Evolutionary conservation across 2,113 vertebrate species (phyloP).

Genomic region (Motacilla alba): DNA sequence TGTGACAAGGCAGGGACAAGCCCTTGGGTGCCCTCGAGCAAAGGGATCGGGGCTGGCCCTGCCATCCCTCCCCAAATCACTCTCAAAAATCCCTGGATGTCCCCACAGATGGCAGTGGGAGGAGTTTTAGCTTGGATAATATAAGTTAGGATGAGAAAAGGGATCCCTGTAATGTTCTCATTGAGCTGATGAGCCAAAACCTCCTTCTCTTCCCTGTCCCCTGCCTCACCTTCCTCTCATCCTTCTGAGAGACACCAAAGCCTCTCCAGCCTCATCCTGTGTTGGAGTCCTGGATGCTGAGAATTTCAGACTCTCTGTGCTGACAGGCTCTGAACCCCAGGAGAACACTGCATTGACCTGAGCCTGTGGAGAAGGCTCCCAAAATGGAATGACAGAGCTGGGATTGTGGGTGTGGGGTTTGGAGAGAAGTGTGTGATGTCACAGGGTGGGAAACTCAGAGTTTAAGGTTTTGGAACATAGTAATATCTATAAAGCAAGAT

Average conservation of each 20-base stretch:
- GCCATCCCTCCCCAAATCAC: rapidly evolving
- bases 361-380: neutral
- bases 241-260: neutral
- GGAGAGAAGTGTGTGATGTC: neutral
- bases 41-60: rapidly evolving
- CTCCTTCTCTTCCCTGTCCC: neutral
- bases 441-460: neutral
- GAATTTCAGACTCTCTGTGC: neutral
- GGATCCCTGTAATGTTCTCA: rapidly evolving
- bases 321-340: neutral
- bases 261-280: neutral
- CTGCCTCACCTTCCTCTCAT: rapidly evolving
- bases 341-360: neutral
- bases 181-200: neutral
- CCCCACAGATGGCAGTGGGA: neutral
- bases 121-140: neutral
- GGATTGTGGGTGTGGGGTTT: neutral
- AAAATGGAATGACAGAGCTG: neutral
- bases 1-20: rapidly evolving
- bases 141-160: neutral
- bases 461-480: neutral
- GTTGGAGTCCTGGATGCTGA: neutral
- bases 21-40: rapidly evolving
- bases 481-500: neutral
- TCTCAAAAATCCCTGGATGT: neutral